These are phyloP conservation scores for Tuta absoluta DNA, from an alignment of 2,888 invertebrate genomes.

Conservation along the genomic window DNA sequence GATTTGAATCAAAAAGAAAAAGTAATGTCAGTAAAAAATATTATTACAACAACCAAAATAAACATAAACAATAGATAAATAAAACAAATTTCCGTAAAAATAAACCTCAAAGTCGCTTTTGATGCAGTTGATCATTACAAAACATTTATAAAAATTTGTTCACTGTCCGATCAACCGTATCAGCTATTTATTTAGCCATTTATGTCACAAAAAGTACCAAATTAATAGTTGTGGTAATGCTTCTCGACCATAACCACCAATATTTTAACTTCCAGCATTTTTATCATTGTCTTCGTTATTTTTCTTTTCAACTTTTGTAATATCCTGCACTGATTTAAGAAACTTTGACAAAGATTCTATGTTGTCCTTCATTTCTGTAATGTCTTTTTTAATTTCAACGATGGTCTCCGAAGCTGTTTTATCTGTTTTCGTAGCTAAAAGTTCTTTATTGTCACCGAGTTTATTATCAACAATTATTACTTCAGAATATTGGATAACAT, in stretches of 20 bases:
- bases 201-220: too few species aligned
- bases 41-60: neutral
- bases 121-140: too few species aligned
- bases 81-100: neutral
- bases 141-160: too few species aligned
- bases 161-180: too few species aligned
- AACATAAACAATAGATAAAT: neutral
- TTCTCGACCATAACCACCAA: too few species aligned
- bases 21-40: neutral
- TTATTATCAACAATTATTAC: neutral
- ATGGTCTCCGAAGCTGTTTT: neutral
- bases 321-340: too few species aligned
- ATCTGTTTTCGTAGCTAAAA: neutral
- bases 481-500: neutral
- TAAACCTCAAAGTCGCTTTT: neutral
- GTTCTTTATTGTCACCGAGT: neutral
- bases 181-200: too few species aligned
- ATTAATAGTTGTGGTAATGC: too few species aligned
- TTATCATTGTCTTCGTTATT: too few species aligned
- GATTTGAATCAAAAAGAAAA: neutral
- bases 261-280: too few species aligned
- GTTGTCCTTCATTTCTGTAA: neutral
- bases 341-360: neutral
- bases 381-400: neutral
- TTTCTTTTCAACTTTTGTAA: too few species aligned